Base-by-base conservation (phyloP, 2,797 vertebrate genomes). In the Neostethus bicornis region DNA sequence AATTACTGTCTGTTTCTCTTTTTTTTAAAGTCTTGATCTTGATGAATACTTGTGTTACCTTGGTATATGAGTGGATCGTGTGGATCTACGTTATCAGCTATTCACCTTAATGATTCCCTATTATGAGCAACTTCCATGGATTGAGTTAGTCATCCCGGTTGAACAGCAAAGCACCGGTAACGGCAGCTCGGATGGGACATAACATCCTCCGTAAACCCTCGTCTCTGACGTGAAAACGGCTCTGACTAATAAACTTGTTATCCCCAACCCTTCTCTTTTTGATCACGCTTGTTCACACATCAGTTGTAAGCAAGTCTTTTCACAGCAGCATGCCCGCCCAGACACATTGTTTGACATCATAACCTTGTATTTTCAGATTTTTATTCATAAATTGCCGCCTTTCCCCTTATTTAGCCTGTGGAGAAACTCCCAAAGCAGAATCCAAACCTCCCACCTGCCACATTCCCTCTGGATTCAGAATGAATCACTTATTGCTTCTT, bases 231-330 rank as follows among this genome's bases (percentile, higher is more conserved):
- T 86, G 78, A 69, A 68, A 81, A 61, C 49, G 39, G 58, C 70
- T 82, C 87, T 93, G 91, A 93, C 88, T 91, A 92, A 92, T 72
- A 85, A n/a, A 71, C 66, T 82, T 85, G 81, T 89, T 84, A 83
- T 81, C 84, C 81, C 66, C 63, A 68, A 54, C 70, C 73, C 79
- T 68, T 77, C 56, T 52, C 66, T 66, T 73, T 62, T 50, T 49
- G 48, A 53, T 73, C 75, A 59, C 64, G 66, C 66, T 65, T 70
- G 62, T 73, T 76, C 74, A 47, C 69, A 60, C 72, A 55, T 62
- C 35, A 58, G 7, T 55, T 66, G 61, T 38, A 58, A 32, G 47
- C 34, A 57, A 47, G 55, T 37, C 49, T 29, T 45, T 29, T 70
- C 71, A 63, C 80, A 71, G 73, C 61, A 75, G 56, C 59, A 60